phyloP scores from a whole-genome alignment of 1,140 invertebrate species.

The Aethina tumida region DNA sequence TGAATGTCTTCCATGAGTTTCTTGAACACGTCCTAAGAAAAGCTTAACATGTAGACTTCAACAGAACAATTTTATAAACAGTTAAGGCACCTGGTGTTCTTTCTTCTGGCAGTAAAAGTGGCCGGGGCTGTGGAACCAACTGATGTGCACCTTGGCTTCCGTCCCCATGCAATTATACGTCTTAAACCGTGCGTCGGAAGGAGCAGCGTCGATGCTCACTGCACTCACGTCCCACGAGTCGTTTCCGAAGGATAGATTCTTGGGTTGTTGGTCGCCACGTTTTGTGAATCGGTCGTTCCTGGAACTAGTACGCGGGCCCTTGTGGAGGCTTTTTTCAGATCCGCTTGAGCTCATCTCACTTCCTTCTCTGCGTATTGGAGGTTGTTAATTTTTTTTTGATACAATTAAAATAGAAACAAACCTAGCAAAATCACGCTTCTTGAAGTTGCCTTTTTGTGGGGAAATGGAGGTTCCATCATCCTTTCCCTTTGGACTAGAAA shows the following conservation, averaged over 20 bases:
- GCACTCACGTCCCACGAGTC: conserved; percentile 19
- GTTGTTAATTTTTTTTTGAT: no score
- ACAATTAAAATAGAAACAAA: no score
- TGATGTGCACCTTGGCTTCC: conserved; percentile 38
- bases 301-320: conserved; percentile 18
- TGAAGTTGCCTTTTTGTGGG: no score
- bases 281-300: conserved; percentile 11
- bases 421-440: no score
- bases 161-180: conserved; percentile 14
- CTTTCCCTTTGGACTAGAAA: no score
- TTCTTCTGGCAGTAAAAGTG: conserved; percentile 56
- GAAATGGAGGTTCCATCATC: no score
- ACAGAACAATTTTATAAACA: not conserved
- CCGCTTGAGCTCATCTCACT: conserved; percentile 24
- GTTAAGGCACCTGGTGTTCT: conserved; percentile 26
- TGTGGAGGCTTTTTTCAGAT: conserved; percentile 24
- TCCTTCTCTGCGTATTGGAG: conserved; percentile 3
- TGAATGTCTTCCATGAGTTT: conserved; percentile 61
- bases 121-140: conserved; percentile 55
- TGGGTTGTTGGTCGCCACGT: not conserved
- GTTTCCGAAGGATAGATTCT: conserved; percentile 6
- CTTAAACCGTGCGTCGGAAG: conserved; percentile 15
- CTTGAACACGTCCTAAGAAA: conserved; percentile 47
- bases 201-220: conserved; percentile 18
- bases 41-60: not conserved